phyloP scores from a whole-genome alignment of 2,888 invertebrate species.

The Disparrhopalites patrizii region DNA sequence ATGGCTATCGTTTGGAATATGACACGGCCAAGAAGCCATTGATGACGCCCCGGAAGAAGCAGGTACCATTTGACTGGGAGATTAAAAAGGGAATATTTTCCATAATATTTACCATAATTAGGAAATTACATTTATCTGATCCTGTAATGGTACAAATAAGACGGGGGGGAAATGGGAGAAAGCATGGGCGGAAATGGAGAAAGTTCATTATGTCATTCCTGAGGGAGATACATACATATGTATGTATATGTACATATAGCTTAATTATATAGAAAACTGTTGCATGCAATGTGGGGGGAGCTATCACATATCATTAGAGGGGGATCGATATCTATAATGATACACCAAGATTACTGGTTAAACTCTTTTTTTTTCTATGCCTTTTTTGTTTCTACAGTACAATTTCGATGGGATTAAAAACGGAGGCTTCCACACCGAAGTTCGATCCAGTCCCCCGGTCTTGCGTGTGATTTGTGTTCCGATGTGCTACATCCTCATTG shows the following conservation, averaged over 20 bases:
- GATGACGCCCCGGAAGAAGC: conserved; percentile 66
- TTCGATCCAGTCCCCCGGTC: conserved; percentile 58
- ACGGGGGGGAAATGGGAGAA: no score
- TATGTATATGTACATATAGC: no score
- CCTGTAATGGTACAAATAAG: no score
- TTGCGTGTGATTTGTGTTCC: conserved; percentile 60
- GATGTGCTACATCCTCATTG: conserved; percentile 63
- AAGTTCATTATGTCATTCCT: no score
- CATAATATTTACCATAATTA: neutral
- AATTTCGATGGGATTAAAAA: conserved; percentile 44
- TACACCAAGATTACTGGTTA: no score
- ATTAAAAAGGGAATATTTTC: neutral
- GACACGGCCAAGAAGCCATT: conserved; percentile 66
- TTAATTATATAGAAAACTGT: no score
- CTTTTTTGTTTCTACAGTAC: conserved; percentile 32
- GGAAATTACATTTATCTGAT: no score
- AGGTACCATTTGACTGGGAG: conserved; percentile 24
- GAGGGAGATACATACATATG: no score
- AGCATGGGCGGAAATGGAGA: no score
- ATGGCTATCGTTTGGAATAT: conserved; percentile 62
- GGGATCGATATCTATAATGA: neutral
- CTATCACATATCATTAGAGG: no score
- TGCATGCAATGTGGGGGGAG: no score
- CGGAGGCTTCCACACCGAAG: conserved; percentile 54
- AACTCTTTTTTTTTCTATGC: conserved; percentile 5